Evolutionary conservation across 1,140 invertebrate genomes (phyloP), one percentile per base, ranked within the genome.

Genomic region (Agrypnia vestita): DNA sequence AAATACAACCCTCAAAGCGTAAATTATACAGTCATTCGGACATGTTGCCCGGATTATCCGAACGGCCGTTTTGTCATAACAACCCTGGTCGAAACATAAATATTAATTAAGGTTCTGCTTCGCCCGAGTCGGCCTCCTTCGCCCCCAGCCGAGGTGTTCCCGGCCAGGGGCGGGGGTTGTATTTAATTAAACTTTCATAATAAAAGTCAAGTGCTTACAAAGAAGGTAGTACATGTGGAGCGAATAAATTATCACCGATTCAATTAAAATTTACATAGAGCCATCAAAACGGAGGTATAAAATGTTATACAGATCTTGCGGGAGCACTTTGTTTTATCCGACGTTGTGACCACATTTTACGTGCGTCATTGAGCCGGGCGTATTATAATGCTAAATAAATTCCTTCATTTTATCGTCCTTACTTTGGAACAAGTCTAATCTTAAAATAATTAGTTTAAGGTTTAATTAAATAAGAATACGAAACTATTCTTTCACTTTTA

Each of bases 181-280:
- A 73, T 73, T 73, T 73, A 73, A 73, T 73, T 73, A 73, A 73
- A 73, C 69, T 73, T 73, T 73, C 49, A 73, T 35, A 73, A 73
- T 73, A 73, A 73, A 73, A 73, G 69, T 73, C 69, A 73, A 73
- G 51, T 73, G 69, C 47, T 43, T 55, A 73, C 69, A 73, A 73
- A 73, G 69, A 53, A 55, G 69, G 69, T 69, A 35, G 25, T 35
- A 44, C 15, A 69, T 69, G 64, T 69, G 64, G n/a, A 47, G 64
- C 35, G 64, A 69, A 69, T 69, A 69, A 69, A 69, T 69, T 69
- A 69, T 69, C 64, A 69, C 64, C 64, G 44, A 69, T 69, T 69
- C 64, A 69, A 69, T 69, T 69, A 69, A 49, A 69, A 69, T 69
- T 69, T 69, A 69, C 64, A 69, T 69, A 49, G 64, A n/a, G 35